These are phyloP conservation scores for Solea senegalensis DNA, from an alignment of 2,113 vertebrate genomes.

Conservation along the genomic window DNA sequence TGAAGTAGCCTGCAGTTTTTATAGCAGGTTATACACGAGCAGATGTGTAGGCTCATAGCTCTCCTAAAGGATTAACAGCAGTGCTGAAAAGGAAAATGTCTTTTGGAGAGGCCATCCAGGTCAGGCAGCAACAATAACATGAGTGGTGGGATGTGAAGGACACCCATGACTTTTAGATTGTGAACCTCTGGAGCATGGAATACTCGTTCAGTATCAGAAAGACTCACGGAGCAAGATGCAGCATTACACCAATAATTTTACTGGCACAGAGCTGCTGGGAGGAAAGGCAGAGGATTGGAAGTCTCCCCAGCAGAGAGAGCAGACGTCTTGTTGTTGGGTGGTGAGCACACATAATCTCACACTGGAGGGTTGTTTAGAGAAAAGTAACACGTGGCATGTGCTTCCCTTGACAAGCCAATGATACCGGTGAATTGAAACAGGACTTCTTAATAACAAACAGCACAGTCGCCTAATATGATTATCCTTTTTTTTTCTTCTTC, in stretches of 20 bases:
- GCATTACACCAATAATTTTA: not conserved
- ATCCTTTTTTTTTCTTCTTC: too few species aligned
- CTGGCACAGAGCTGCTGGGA: too few species aligned
- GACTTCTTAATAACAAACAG: too few species aligned
- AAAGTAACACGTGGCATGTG: too few species aligned
- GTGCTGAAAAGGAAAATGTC: slow-evolving; percentile 53
- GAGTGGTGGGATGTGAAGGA: slow-evolving; percentile 59
- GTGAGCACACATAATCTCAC: too few species aligned
- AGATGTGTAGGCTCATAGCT: slow-evolving; percentile 53
- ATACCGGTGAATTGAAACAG: too few species aligned
- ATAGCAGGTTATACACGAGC: slow-evolving; percentile 40
- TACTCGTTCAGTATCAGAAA: slow-evolving; percentile 20
- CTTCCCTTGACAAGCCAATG: too few species aligned
- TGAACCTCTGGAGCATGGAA: slow-evolving; percentile 40
- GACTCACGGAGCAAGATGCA: not conserved
- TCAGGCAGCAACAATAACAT: slow-evolving; percentile 59
- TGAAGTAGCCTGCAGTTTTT: slow-evolving; percentile 31
- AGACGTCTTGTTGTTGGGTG: too few species aligned
- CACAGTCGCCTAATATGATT: too few species aligned
- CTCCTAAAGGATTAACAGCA: slow-evolving; percentile 63
- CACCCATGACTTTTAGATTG: slow-evolving; percentile 43
- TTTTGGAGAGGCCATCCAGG: slow-evolving; percentile 52
- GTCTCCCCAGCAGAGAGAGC: not conserved
- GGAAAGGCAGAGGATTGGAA: not conserved
- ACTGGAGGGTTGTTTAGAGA: too few species aligned